Evolutionary conservation across 2,888 invertebrate genomes (phyloP), one percentile per base, ranked within the genome.

Genomic region (Sussaba pulchella): DNA sequence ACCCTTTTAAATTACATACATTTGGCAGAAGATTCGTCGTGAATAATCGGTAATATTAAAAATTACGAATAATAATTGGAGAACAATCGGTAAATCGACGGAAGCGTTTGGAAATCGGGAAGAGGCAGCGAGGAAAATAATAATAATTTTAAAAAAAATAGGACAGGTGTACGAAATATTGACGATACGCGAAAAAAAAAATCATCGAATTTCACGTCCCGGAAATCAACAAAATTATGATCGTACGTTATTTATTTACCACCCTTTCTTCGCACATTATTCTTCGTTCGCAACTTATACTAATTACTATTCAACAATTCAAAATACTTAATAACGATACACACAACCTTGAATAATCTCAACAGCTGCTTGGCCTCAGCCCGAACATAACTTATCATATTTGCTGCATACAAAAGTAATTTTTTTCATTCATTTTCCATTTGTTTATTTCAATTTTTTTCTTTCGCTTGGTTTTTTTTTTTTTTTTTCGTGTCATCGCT

Each of bases 291-390:
- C 81, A 26, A 82, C 89, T 90, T 90, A 91, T 83, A 87, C 88
- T 91, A 91, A 88, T 87, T 89, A 92, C 88, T 91, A 91, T 91
- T 92, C 91, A 92, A 91, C 92, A 92, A 91, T 90, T 89, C 85
- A 90, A 91, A 90, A 91, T 91, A 91, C 91, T 92, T 91, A 47
- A 91, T 91, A 91, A 88, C 89, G 87, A 91, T 91, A 91, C 89
- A 90, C 91, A 92, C 92, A 92, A 92, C 92, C 92, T 91, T 90
- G 91, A 89, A 91, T 91, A 92, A 92, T 92, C 92, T 92, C 92
- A 92, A 91, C 90, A 91, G 91, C 91, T 92, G 91, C 88, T n/a
- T 91, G 90, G 90, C 87, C 87, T 87, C 88, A 87, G 88, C 89
- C 88, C 86, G 85, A 89, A 88, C 85, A 5, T 89, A 89, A 89